phyloP scores from a whole-genome alignment of 2,113 vertebrate species.

The Eulacestoma nigropectus region DNA sequence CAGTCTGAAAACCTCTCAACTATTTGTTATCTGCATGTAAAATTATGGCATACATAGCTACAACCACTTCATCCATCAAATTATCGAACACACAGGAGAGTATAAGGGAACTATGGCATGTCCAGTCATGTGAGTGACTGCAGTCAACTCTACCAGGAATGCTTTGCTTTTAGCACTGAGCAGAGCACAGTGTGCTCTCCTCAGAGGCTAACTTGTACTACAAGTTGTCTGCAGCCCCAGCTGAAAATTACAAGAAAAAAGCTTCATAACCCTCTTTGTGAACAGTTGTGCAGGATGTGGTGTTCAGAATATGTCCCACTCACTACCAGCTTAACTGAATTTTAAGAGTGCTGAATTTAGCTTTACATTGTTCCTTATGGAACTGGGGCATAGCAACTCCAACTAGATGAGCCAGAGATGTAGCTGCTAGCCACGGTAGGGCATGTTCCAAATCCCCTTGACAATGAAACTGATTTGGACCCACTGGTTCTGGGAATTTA shows the following conservation, averaged over 20 bases:
- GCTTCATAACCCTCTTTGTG: background rate
- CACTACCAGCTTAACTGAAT: background rate
- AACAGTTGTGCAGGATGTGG: background rate
- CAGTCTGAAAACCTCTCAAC: background rate
- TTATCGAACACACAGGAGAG: background rate
- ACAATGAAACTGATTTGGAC: background rate
- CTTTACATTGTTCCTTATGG: background rate
- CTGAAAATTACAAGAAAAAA: background rate
- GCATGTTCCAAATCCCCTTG: background rate
- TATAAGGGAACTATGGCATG: background rate
- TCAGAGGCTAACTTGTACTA: background rate
- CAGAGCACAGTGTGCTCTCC: background rate
- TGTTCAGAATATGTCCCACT: background rate
- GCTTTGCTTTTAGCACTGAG: background rate
- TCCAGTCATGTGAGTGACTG: background rate
- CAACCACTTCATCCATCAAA: background rate
- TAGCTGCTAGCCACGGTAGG: background rate
- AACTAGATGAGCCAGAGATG: background rate
- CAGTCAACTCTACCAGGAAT: background rate
- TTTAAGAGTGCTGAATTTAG: background rate
- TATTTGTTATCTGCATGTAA: background rate
- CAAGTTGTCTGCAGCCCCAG: background rate
- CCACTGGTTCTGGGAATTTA: background rate
- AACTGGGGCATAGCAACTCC: background rate
- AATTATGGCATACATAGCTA: background rate